Evolutionary conservation across 2,888 invertebrate genomes (phyloP).

Genomic region (Keiferia lycopersicella): DNA sequence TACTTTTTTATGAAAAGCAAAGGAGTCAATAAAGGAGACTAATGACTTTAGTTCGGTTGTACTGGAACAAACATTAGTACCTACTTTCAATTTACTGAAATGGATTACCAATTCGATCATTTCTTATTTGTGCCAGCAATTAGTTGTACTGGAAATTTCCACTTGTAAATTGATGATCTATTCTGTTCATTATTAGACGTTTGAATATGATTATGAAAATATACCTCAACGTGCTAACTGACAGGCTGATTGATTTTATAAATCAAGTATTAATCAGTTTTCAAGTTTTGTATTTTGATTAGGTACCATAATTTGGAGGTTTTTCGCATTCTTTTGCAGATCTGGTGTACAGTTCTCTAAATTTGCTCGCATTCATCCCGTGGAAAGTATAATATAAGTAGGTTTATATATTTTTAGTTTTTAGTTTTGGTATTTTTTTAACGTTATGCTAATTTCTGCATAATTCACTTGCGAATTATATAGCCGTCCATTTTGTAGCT

Average conservation of each 20-base stretch:
- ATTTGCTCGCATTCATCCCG: no score
- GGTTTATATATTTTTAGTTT: no score
- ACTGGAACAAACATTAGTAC: not conserved
- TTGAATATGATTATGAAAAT: no score
- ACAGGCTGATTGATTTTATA: no score
- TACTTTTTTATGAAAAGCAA: conserved; percentile 43
- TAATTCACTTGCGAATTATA: not conserved
- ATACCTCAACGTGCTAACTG: no score
- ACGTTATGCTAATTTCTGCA: not conserved
- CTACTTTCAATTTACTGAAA: not conserved
- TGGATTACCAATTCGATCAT: not conserved
- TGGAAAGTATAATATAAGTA: no score
- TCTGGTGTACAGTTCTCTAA: no score
- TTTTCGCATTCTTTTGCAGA: no score
- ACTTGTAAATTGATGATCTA: not conserved
- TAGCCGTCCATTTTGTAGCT: not conserved
- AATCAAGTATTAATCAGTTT: no score
- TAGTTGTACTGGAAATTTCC: conserved; percentile 8
- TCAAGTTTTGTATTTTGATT: no score
- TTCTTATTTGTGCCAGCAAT: conserved; percentile 3
- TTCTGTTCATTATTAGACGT: not conserved
- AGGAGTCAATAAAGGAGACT: conserved; percentile 10
- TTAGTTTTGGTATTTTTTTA: no score
- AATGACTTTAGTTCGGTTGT: conserved; percentile 2
- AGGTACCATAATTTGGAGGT: no score